Conservation (phyloP, 1,140 invertebrate genomes). For the Lysiphlebus fabarum region DNA sequence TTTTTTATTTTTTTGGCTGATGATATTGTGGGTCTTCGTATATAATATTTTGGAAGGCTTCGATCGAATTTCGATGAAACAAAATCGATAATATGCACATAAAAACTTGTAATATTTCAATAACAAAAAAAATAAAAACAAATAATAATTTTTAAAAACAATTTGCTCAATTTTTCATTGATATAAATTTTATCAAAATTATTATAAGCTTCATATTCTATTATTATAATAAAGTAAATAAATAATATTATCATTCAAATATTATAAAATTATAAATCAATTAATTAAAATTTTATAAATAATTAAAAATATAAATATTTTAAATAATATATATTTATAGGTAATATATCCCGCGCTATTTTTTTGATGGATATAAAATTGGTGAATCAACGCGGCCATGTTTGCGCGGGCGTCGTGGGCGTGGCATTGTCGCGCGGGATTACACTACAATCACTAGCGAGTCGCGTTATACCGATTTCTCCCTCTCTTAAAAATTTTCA, state of each 20-base stretch:
- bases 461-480: constrained; percentile 24
- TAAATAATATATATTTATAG: constrained; percentile 2
- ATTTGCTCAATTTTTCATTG: too few species aligned
- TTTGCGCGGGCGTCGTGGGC: constrained; percentile 54
- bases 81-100: constrained; percentile 4
- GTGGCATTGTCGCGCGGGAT: constrained; percentile 36
- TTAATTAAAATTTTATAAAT: too few species aligned
- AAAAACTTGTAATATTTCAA: too few species aligned
- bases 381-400: constrained; percentile 46
- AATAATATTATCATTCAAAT: too few species aligned
- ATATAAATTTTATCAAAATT: too few species aligned
- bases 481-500: constrained; percentile 19
- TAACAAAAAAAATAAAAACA: too few species aligned
- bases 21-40: neutral
- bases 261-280: too few species aligned
- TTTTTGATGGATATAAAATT: constrained; percentile 15
- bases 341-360: constrained; percentile 6
- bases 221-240: too few species aligned
- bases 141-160: too few species aligned
- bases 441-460: constrained; percentile 18
- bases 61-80: constrained; percentile 21
- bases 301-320: constrained; percentile 5
- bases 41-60: constrained; percentile 20
- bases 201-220: too few species aligned
- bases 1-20: neutral